phyloP scores from a whole-genome alignment of 2,888 invertebrate species.

The Graphium colonna region DNA sequence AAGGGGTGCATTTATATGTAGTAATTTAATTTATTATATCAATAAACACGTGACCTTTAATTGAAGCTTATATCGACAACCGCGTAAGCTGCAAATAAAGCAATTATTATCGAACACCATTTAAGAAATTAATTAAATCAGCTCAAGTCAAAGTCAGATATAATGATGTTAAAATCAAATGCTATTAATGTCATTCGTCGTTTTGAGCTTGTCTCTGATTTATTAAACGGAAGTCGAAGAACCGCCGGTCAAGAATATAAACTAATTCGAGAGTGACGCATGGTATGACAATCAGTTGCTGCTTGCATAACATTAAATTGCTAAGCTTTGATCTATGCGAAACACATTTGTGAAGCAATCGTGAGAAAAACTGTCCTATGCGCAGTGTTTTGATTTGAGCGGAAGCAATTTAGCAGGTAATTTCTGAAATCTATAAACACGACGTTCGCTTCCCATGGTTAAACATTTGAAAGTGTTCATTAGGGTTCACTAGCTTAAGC shows the following conservation, averaged over 20 bases:
- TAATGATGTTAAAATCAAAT: too few species aligned
- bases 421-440: background rate
- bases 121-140: too few species aligned
- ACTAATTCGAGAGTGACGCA: constrained; percentile 33
- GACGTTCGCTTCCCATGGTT: background rate
- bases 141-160: too few species aligned
- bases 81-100: too few species aligned
- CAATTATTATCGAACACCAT: too few species aligned
- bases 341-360: constrained; percentile 4
- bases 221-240: constrained; percentile 6
- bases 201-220: too few species aligned
- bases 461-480: background rate
- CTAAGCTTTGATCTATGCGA: constrained; percentile 29
- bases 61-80: too few species aligned
- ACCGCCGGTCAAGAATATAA: constrained; percentile 30
- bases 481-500: background rate
- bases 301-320: constrained; percentile 31
- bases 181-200: too few species aligned
- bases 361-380: constrained; percentile 17
- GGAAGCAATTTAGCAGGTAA: constrained; percentile 2
- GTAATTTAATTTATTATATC: too few species aligned
- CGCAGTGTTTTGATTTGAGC: constrained; percentile 2
- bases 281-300: constrained; percentile 38
- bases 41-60: too few species aligned
- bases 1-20: too few species aligned